phyloP scores from a whole-genome alignment of 2,113 vertebrate genomes.

The Onychostruthus taczanowskii region DNA sequence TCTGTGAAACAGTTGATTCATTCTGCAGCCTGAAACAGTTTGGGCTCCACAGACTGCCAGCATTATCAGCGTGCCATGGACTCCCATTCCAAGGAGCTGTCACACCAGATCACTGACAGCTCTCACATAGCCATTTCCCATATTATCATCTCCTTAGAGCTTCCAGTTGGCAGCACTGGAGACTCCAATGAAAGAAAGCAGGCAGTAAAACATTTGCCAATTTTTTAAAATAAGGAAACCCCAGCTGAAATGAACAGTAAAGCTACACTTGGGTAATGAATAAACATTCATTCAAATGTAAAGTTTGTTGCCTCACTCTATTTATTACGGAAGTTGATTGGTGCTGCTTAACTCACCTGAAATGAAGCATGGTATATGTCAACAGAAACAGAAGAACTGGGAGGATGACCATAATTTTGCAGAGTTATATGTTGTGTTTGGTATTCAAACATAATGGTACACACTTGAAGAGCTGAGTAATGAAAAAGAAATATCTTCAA shows the following conservation, averaged over 20 bases:
- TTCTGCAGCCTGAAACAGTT: conserved; percentile 25
- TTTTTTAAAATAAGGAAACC: neutral
- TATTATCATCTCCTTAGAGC: neutral
- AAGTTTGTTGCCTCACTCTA: neutral
- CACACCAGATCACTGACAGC: neutral
- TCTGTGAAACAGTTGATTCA: conserved; percentile 4
- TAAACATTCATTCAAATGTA: neutral
- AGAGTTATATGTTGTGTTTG: accelerated
- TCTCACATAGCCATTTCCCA: neutral
- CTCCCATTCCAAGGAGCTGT: neutral
- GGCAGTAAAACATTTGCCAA: neutral
- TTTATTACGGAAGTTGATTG: neutral
- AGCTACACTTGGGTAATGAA: neutral
- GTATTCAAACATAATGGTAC: no score
- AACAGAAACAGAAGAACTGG: neutral
- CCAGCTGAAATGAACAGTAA: neutral
- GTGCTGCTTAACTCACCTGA: neutral
- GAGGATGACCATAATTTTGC: neutral
- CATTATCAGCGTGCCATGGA: neutral
- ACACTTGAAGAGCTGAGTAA: neutral
- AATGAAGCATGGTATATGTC: neutral
- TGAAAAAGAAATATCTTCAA: neutral
- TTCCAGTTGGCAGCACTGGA: neutral
- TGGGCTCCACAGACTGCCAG: neutral
- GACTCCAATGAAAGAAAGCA: neutral